These are phyloP conservation scores for Meriones psammophilus DNA, from an alignment of 2,797 vertebrate species.

Conservation along the genomic window DNA sequence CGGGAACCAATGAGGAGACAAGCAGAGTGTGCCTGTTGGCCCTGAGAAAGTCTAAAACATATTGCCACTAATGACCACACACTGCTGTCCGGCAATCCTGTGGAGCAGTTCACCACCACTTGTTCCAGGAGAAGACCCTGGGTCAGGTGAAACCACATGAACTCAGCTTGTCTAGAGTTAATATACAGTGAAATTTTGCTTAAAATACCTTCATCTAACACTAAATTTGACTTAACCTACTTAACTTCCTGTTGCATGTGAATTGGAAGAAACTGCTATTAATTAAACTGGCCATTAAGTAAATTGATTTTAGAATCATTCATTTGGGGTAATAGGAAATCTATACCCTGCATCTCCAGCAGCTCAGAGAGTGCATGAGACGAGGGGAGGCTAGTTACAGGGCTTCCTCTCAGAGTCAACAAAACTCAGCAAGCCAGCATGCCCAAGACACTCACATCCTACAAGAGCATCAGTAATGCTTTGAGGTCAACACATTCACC, in stretches of 20 bases:
- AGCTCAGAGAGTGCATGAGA: not conserved
- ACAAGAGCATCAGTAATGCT: not conserved
- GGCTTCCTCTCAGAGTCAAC: not conserved
- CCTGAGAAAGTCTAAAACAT: not conserved
- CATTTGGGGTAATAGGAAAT: not conserved
- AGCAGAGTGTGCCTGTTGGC: not conserved
- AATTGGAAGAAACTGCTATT: constrained; percentile 41
- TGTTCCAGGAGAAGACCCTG: not conserved
- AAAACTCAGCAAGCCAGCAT: not conserved
- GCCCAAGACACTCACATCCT: not conserved
- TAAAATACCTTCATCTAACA: constrained; percentile 59
- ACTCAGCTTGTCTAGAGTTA: constrained; percentile 39
- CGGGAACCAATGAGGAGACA: not conserved
- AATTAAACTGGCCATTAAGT: constrained; percentile 26
- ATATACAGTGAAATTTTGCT: constrained; percentile 21
- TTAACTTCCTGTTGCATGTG: not conserved
- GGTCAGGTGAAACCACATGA: constrained; percentile 35
- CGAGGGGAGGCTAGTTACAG: not conserved
- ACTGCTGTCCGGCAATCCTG: not conserved
- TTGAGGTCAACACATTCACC: not conserved
- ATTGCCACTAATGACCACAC: not conserved
- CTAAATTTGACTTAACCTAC: constrained; percentile 63
- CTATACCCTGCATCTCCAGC: not conserved
- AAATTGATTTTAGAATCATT: constrained; percentile 65
- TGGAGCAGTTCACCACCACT: not conserved